Percentiles rank a stretch among this genome's conserved stretches.
Evolutionary conservation across 2,797 vertebrate genomes (phyloP).

Genomic region (Brachyrhaphis roseni): DNA sequence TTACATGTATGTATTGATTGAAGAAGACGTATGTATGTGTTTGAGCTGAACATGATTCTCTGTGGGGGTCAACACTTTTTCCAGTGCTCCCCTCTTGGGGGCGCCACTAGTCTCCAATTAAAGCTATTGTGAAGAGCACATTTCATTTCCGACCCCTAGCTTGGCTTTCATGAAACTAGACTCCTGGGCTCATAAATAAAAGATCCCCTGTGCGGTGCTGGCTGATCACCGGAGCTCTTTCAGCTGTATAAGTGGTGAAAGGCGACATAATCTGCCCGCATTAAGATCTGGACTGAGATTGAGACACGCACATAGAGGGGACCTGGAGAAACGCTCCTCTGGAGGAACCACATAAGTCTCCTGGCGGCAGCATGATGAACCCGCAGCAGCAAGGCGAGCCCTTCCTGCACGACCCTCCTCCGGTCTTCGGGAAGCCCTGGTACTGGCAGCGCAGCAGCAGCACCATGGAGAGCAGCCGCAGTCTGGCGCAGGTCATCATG

Average conservation of each 20-base stretch:
- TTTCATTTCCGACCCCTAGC: constrained; percentile 76
- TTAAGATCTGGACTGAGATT: constrained; percentile 83
- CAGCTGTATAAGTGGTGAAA: constrained; percentile 83
- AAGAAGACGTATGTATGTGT: too few relatives aligned
- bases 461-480: constrained; percentile 84
- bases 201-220: constrained; percentile 71
- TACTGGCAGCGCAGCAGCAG: constrained; percentile 70
- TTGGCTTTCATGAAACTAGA: constrained; percentile 79
- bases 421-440: constrained; percentile 75
- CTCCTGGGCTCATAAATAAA: constrained; percentile 78
- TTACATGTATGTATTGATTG: too few relatives aligned
- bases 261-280: constrained; percentile 79
- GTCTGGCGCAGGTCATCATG: constrained; percentile 84
- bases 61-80: too few relatives aligned
- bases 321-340: constrained; percentile 19
- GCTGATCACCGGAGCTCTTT: constrained; percentile 74
- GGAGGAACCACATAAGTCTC: constrained; percentile 12
- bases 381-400: constrained; percentile 53
- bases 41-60: too few relatives aligned
- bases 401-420: constrained; percentile 40
- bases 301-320: constrained; percentile 40
- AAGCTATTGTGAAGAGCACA: constrained; percentile 42
- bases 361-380: constrained; percentile 63
- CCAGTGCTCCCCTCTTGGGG: too few relatives aligned
- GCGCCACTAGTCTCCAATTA: constrained; percentile 13